Base-by-base conservation (phyloP, 2,113 vertebrate genomes). In the Rhinolophus sinicus region DNA sequence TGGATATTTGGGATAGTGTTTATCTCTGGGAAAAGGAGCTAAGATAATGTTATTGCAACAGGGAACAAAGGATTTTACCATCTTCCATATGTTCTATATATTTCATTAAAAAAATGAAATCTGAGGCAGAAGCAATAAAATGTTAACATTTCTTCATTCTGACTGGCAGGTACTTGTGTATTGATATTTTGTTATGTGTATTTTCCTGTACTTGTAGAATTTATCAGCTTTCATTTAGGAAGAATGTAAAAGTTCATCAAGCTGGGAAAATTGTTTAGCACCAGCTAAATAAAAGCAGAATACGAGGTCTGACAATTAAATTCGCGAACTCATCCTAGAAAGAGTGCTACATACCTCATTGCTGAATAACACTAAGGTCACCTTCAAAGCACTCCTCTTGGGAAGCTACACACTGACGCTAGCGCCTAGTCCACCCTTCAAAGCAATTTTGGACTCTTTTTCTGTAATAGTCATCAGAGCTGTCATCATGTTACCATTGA, bases 111-210 rank as follows among this genome's bases (percentile, higher is more conserved):
- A 84, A 35, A 70, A 14, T 15, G 11, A 93, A 88, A 93, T 73
- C 33, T 84, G 44, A 87, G 87, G n/a, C 30, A 56, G 44, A 95
- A 84, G 26, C 3, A 94, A 95, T 87, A 90, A 97, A 92, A 88
- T 62, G 58, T 73, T 93, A 78, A 33, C 28, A 56, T 76, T 84
- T 80, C 56, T 87, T 90, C 58, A 83, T 69, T 94, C 64, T 90
- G 58, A 16, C 50, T 35, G 21, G 28, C 18, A 14, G 65, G 15
- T 40, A 11, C 33, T 88, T 85, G 14, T 24, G 2, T 82, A 82
- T 69, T 87, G n/a, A 64, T 90, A 87, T 87, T 94, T 77, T 90
- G 52, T 89, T 40, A 22, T 18, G 15, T 64, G 22, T 60, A 50
- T 65, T 91, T 96, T 96, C 33, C 19, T 89, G 52, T 21, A 64